These are phyloP conservation scores for Microtus ochrogaster DNA, from an alignment of 2,113 vertebrate genomes.

Conservation along the genomic window DNA sequence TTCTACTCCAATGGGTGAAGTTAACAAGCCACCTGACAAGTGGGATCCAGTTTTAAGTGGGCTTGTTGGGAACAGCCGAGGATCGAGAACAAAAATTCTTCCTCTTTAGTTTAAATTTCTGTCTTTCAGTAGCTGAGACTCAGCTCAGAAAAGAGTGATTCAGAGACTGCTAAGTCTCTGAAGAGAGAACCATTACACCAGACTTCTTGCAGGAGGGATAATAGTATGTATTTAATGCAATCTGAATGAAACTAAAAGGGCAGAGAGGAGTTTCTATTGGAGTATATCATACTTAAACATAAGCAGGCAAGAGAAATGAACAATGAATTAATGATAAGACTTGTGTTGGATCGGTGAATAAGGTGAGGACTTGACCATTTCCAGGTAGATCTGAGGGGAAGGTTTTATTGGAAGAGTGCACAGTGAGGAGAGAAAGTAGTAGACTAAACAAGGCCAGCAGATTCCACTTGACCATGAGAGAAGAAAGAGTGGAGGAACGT, in stretches of 20 bases:
- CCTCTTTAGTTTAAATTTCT: background rate
- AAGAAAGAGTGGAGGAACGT: too few relatives aligned
- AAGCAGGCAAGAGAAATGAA: too few relatives aligned
- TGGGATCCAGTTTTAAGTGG: background rate
- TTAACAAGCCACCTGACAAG: background rate
- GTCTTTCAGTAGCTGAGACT: background rate
- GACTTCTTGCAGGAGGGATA: background rate
- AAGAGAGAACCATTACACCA: background rate
- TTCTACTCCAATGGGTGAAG: too few relatives aligned
- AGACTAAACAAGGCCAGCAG: too few relatives aligned
- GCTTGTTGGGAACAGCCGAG: background rate
- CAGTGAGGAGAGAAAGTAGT: too few relatives aligned
- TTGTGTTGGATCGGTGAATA: too few relatives aligned
- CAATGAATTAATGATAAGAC: too few relatives aligned
- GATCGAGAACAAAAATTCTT: background rate
- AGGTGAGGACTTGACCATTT: too few relatives aligned
- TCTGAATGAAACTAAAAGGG: background rate
- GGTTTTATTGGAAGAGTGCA: too few relatives aligned
- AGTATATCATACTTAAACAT: too few relatives aligned
- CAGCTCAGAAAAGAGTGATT: background rate
- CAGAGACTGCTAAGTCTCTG: background rate
- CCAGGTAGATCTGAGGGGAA: too few relatives aligned
- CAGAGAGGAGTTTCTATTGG: background rate
- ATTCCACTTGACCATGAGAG: too few relatives aligned
- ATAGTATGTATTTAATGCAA: background rate